Percentiles rank a stretch among this genome's conserved stretches.
phyloP scores from a whole-genome alignment of 1,140 invertebrate genomes.

The Euborellia annulipes region DNA sequence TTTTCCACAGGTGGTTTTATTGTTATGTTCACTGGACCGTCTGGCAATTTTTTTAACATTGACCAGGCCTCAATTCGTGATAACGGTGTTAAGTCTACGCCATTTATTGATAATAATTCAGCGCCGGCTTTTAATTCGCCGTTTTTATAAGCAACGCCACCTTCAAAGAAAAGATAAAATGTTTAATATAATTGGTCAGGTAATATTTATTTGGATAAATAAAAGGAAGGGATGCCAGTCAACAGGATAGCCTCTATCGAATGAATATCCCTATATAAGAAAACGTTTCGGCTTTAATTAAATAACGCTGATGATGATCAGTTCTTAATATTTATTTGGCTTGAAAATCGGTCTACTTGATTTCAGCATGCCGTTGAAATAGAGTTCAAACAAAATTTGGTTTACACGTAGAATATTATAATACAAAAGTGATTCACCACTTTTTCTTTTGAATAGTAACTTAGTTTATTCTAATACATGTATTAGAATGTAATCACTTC shows the following conservation, averaged over 20 bases:
- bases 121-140: constrained; percentile 70
- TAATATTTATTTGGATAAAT: neutral
- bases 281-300: too few species aligned
- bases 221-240: neutral
- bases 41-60: constrained; percentile 71
- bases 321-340: too few species aligned
- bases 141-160: constrained; percentile 78
- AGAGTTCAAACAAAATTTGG: too few species aligned
- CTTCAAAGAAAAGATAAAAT: constrained; percentile 32
- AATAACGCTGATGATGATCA: too few species aligned
- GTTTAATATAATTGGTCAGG: neutral
- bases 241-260: neutral
- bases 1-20: constrained; percentile 27
- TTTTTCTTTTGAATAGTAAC: too few species aligned
- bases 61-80: constrained; percentile 87
- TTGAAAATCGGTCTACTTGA: too few species aligned
- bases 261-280: too few species aligned
- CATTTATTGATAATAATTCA: constrained; percentile 71
- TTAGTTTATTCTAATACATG: too few species aligned
- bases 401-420: too few species aligned
- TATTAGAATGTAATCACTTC: too few species aligned
- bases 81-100: constrained; percentile 59
- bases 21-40: constrained; percentile 51
- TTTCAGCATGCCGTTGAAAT: too few species aligned
- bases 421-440: too few species aligned